phyloP scores from a whole-genome alignment of 2,888 invertebrate genomes.

The Cylindroiulus punctatus region DNA sequence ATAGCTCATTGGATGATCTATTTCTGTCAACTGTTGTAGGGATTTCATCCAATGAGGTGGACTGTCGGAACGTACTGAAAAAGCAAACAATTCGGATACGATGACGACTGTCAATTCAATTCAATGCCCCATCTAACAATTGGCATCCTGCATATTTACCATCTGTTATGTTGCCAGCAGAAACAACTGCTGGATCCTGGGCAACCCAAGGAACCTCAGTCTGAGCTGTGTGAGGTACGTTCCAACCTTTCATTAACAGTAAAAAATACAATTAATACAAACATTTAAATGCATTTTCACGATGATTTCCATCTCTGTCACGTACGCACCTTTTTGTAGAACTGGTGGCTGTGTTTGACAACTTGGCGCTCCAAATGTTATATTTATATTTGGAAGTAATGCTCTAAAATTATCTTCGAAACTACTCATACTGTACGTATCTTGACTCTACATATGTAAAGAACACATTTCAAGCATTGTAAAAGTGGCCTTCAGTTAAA shows the following conservation, averaged over 20 bases:
- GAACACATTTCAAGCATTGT: not conserved
- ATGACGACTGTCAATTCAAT: too few species aligned
- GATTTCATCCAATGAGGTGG: slow-evolving; percentile 68
- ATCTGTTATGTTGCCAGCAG: slow-evolving; percentile 73
- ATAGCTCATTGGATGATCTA: slow-evolving; percentile 61
- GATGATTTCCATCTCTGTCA: not conserved
- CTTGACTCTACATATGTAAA: slow-evolving; percentile 58
- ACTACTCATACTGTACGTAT: slow-evolving; percentile 68
- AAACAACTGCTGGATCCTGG: slow-evolving; percentile 92
- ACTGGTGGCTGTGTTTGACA: slow-evolving; percentile 55
- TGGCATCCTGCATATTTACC: slow-evolving; percentile 57
- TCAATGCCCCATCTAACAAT: not conserved
- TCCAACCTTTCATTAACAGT: slow-evolving; percentile 49
- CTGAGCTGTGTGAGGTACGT: slow-evolving; percentile 49
- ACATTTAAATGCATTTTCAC: not conserved
- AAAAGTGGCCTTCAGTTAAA: not conserved
- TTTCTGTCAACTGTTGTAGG: slow-evolving; percentile 66
- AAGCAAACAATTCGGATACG: slow-evolving; percentile 49
- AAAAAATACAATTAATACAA: not conserved
- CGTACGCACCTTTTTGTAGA: slow-evolving; percentile 55
- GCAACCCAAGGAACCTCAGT: slow-evolving; percentile 79
- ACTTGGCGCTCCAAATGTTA: slow-evolving; percentile 64
- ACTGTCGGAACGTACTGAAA: slow-evolving; percentile 64
- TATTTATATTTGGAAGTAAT: slow-evolving; percentile 68
- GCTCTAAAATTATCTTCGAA: slow-evolving; percentile 69